phyloP scores from a whole-genome alignment of 2,113 vertebrate species.

The Cyrtonyx montezumae region DNA sequence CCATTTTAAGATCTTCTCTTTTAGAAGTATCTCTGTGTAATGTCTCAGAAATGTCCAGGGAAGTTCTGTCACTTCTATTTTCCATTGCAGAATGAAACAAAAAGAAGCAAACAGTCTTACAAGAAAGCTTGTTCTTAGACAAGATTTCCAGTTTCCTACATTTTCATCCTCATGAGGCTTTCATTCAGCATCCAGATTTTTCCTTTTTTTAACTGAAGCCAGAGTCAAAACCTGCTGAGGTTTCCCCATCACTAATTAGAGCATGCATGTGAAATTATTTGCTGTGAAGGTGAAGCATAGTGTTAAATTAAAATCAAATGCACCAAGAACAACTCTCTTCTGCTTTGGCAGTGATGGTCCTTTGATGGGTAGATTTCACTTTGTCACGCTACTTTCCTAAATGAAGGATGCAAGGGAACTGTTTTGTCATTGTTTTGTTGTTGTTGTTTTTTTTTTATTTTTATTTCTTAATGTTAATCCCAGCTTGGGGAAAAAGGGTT shows the following conservation, averaged over 20 bases:
- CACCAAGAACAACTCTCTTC: neutral
- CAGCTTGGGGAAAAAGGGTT: neutral
- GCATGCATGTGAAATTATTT: constrained; percentile 26
- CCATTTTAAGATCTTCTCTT: constrained; percentile 12
- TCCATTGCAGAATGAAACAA: constrained; percentile 20
- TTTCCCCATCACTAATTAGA: constrained; percentile 42
- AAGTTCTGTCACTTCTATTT: constrained; percentile 45
- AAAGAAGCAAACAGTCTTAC: neutral
- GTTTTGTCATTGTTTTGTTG: neutral
- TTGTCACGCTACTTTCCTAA: neutral
- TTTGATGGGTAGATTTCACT: neutral
- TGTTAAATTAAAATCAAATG: constrained; percentile 58
- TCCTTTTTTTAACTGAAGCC: constrained; percentile 26
- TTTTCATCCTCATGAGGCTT: constrained; percentile 2
- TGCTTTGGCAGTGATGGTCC: neutral
- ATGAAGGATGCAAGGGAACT: neutral
- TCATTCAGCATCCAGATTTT: constrained; percentile 14
- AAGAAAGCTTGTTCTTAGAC: neutral
- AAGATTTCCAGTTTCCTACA: constrained; percentile 24
- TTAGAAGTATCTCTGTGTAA: neutral
- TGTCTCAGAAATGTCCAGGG: constrained; percentile 23
- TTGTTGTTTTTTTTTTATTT: neutral
- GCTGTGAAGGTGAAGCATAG: neutral
- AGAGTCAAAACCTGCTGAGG: constrained; percentile 19
- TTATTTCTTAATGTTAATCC: neutral